Evolutionary conservation across 2,797 vertebrate genomes (phyloP), one percentile per base, ranked within the genome.

Genomic region (Anguilla anguilla): DNA sequence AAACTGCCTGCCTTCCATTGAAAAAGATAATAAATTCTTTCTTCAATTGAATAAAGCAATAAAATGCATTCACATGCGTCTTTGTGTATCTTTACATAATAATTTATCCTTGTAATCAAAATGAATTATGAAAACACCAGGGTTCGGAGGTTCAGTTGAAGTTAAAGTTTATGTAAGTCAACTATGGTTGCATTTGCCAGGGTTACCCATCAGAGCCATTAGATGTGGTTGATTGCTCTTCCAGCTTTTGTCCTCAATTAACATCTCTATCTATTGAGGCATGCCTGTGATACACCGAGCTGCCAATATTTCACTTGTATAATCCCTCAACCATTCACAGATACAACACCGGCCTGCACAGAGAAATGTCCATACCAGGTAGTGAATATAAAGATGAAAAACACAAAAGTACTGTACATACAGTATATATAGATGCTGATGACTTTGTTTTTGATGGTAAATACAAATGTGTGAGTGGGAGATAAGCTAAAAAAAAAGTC

Each of bases 11-110:
- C 22, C 19, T 77, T 39, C 9, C 35, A 49, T 3, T 22, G 5
- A 19, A 19, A 61, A 19, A 5, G 53, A 83, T 1, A 9, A 17
- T 19, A 83, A 67, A 39, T 3, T 13, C 1, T 67, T 43, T 25
- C 28, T 25, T 6, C 86, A 85, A 84, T 85, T 86, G 69, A 43
- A 35, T 86, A 87, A 79, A 86, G 46, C 31, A 61, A 53, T 55
- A 57, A 6, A 77, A 39, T 19, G 28, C 69, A 74, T 74, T 39
- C 7, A 39, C n/a, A n/a, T n/a, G n/a, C n/a, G n/a, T n/a, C n/a
- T n/a, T n/a, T 74, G 3, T 17, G 31, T 74, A 2, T 72, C 3
- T 43, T 43, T 4, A n/a, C 0, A n/a, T 6, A 46, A 82, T 15
- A 82, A 51, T 10, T 4, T 51, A 25, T n/a, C 22, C 79, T 3